Evolutionary conservation across 2,888 invertebrate species (phyloP).

Genomic region (Dryobotodes eremita): DNA sequence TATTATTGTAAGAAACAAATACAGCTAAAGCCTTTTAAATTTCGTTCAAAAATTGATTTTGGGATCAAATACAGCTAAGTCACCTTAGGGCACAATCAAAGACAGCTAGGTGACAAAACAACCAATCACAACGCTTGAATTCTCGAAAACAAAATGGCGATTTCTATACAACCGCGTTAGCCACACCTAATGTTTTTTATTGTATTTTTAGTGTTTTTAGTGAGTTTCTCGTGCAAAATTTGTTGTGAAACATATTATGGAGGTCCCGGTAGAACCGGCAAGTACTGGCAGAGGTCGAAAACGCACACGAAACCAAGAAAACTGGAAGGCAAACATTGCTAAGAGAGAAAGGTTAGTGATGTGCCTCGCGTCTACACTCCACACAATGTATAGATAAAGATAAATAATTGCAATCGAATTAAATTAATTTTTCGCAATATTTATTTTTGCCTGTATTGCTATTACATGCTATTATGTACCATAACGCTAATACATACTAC

Average conservation of each 20-base stretch:
- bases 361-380: conserved; percentile 30
- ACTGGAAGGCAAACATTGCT: conserved; percentile 44
- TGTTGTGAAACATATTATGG: conserved; percentile 21
- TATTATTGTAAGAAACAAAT: conserved; percentile 17
- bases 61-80: conserved; percentile 19
- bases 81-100: conserved; percentile 11
- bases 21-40: conserved; percentile 21
- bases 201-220: conserved; percentile 27
- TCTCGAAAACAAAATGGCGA: conserved; percentile 31
- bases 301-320: conserved; percentile 40
- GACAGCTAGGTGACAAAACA: conserved; percentile 12
- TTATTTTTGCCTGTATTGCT: conserved; percentile 7
- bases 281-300: conserved; percentile 36
- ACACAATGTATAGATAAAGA: conserved; percentile 17
- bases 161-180: conserved; percentile 23
- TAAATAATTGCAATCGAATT: conserved; percentile 14
- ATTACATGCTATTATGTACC: neutral
- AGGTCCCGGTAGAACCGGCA: conserved; percentile 27
- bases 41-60: conserved; percentile 16
- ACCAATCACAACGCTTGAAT: conserved; percentile 30
- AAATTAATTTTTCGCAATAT: conserved; percentile 6
- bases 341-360: conserved; percentile 47
- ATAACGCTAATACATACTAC: conserved; percentile 15
- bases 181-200: conserved; percentile 22
- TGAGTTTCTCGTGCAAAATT: conserved; percentile 26